phyloP scores from a whole-genome alignment of 2,888 invertebrate species.

The Sthenelais limicola region DNA sequence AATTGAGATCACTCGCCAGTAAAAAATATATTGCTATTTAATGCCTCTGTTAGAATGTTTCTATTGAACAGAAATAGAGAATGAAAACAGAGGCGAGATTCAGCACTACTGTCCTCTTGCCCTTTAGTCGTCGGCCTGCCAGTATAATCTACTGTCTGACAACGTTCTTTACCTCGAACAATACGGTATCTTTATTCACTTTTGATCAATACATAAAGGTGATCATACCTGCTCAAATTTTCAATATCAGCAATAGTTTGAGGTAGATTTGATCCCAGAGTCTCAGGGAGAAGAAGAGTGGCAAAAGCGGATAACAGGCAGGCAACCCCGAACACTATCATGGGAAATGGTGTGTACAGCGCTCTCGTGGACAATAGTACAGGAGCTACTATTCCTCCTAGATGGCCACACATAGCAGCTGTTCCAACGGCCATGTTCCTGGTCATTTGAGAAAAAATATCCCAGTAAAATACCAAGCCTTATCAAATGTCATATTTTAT shows the following conservation, averaged over 20 bases:
- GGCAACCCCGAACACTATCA: slow-evolving; percentile 54
- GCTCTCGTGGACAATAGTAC: slow-evolving; percentile 45
- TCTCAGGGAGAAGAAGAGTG: slow-evolving; percentile 55
- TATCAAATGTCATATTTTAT: not conserved
- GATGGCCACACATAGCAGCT: slow-evolving; percentile 55
- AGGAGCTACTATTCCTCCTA: slow-evolving; percentile 57
- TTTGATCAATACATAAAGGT: too few species aligned
- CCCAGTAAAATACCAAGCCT: not conserved
- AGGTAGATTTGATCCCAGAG: slow-evolving; percentile 52
- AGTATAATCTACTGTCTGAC: too few species aligned
- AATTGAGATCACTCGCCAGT: too few species aligned
- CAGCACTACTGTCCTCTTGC: too few species aligned
- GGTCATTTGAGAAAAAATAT: slow-evolving; percentile 11
- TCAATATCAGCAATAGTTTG: slow-evolving; percentile 53
- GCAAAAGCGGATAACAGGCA: slow-evolving; percentile 51
- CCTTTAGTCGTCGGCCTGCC: too few species aligned
- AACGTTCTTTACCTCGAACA: too few species aligned
- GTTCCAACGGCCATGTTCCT: slow-evolving; percentile 58
- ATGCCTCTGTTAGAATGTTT: too few species aligned
- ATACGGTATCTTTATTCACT: too few species aligned
- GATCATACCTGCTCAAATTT: not conserved
- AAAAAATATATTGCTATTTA: too few species aligned
- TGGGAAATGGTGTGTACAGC: slow-evolving; percentile 48
- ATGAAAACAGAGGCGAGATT: too few species aligned
- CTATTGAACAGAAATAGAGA: too few species aligned